Evolutionary conservation across 1,140 invertebrate genomes (phyloP), one percentile per base, ranked within the genome.

Genomic region (Hyphantria cunea): DNA sequence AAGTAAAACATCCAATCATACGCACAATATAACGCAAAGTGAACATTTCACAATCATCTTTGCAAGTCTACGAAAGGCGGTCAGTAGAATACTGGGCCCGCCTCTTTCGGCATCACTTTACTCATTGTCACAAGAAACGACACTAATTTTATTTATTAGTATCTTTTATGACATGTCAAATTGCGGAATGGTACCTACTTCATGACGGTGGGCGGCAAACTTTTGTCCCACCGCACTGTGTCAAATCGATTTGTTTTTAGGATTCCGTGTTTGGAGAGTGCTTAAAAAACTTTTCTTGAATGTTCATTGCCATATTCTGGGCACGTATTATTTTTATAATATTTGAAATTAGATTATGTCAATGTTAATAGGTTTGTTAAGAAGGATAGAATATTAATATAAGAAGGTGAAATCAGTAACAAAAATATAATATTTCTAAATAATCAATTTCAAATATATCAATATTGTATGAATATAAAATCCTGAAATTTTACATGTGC

Each of bases 81-180:
- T n/a, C 9, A 15, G 33, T 47, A 56, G 12, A 32, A 6, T 12
- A 7, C n/a, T 12, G 32, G 33, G 42, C 53, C 68, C 65, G 74
- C 72, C 71, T 64, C 11, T 17, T 25, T 61, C 68, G 72, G 69
- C 66, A 44, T 64, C 64, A 68, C 59, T 74, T 80, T 72, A 42
- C 68, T 69, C 54, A 63, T 80, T 74, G 70, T 80, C 70, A 67
- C 31, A 69, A 13, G 49, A 65, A 66, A 78, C 70, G 74, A 76
- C 67, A 70, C 75, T 83, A 84, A 89, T 84, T 85, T 89, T 86
- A 89, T 89, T 89, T 86, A 89, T 86, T 85, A 80, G 72, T 70
- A 41, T 69, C 74, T 77, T 80, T 86, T 86, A 77, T 74, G 58
- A 70, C 51, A 55, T 65, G 72, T 77, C 73, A 80, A 75, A 84